Conservation (phyloP, 2,797 vertebrate species). For the Anguilla marmorata region DNA sequence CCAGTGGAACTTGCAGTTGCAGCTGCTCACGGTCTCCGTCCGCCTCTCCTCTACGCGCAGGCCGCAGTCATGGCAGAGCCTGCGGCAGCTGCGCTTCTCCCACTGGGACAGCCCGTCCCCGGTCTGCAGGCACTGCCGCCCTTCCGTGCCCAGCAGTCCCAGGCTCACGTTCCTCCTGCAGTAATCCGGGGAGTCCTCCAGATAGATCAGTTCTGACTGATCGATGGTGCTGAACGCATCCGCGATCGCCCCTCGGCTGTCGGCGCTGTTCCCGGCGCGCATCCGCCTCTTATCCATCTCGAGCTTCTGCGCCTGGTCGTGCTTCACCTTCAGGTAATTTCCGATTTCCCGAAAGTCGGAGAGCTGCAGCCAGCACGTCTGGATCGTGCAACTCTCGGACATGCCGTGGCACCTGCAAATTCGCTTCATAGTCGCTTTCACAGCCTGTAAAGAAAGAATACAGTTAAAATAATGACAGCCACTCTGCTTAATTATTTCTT, state of each 20-base stretch:
- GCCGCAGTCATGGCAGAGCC: conserved; percentile 89
- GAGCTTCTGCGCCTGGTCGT: conserved; percentile 74
- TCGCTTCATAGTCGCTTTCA: conserved; percentile 73
- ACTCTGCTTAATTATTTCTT: neutral
- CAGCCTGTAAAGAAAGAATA: conserved; percentile 61
- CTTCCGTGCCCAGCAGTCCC: conserved; percentile 75
- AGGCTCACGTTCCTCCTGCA: conserved; percentile 73
- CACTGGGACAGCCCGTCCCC: conserved; percentile 65
- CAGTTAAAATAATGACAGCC: neutral
- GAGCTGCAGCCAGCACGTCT: conserved; percentile 81
- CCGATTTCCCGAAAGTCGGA: conserved; percentile 75
- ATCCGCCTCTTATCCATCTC: conserved; percentile 73
- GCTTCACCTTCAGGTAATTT: conserved; percentile 75
- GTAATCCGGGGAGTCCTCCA: conserved; percentile 81
- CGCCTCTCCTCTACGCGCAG: conserved; percentile 83
- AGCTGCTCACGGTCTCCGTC: conserved; percentile 82
- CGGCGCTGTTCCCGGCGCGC: conserved; percentile 73
- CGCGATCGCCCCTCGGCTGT: conserved; percentile 62
- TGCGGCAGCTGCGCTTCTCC: conserved; percentile 81
- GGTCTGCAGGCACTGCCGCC: conserved; percentile 72
- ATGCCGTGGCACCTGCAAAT: conserved; percentile 81
- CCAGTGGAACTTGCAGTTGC: conserved; percentile 98
- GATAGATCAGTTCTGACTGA: conserved; percentile 68
- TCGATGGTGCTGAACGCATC: conserved; percentile 68
- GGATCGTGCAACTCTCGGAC: conserved; percentile 79